A percentile compares a stretch with the other conserved stretches of the same genome.
phyloP scores from a whole-genome alignment of 2,113 vertebrate genomes.

The Lota lota region DNA sequence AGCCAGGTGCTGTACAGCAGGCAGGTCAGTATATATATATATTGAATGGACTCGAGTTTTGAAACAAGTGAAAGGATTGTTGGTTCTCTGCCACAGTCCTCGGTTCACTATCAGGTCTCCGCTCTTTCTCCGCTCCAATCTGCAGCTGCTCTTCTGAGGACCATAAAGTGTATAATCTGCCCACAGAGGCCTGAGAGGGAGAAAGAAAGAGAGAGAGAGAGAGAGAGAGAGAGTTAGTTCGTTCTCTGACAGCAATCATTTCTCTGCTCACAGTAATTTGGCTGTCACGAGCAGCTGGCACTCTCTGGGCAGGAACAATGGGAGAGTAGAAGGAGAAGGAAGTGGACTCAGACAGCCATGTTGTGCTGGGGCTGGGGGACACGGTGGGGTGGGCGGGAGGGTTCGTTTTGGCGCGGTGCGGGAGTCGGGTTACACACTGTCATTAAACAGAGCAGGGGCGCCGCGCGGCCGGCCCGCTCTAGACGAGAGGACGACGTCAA shows the following conservation, averaged over 20 bases:
- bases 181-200: conserved; percentile 44
- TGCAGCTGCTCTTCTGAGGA: conserved; percentile 36
- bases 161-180: conserved; percentile 60
- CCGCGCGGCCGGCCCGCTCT: conserved; percentile 48
- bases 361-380: conserved; percentile 6
- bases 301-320: conserved; percentile 68
- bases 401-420: conserved; percentile 37
- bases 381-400: conserved; percentile 22
- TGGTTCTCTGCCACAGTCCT: conserved; percentile 9
- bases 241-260: conserved; percentile 65
- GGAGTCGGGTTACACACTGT: conserved; percentile 74
- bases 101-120: conserved; percentile 9
- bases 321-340: conserved; percentile 62
- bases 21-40: too few relatives aligned
- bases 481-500: conserved; percentile 64
- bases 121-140: conserved; percentile 11
- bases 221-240: conserved; percentile 6
- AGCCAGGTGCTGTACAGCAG: too few relatives aligned
- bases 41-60: neutral
- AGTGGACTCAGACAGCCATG: conserved; percentile 48
- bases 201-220: conserved; percentile 16
- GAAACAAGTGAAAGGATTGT: neutral
- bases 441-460: conserved; percentile 70
- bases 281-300: conserved; percentile 77
- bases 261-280: conserved; percentile 71